Percentiles rank a stretch among this genome's conserved stretches.
These are phyloP conservation scores for Eublepharis macularius DNA, from an alignment of 2,113 vertebrate species.

Conservation along the genomic window DNA sequence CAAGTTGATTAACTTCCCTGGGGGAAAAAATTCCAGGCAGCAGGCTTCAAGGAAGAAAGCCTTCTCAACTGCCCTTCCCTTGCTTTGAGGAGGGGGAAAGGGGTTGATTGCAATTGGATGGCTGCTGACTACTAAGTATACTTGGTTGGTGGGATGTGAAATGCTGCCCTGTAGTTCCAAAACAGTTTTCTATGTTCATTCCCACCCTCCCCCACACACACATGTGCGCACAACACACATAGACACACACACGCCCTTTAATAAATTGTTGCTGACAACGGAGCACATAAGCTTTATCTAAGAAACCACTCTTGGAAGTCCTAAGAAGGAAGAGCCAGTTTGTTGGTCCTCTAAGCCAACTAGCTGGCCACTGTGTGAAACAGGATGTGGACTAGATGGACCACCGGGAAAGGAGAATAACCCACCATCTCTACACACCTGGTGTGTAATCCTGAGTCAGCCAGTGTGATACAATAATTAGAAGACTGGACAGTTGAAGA, in stretches of 20 bases:
- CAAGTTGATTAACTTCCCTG: not conserved
- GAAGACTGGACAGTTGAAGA: not conserved
- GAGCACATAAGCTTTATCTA: constrained; percentile 8
- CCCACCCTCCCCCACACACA: too few species aligned
- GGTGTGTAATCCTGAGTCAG: not conserved
- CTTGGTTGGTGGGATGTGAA: not conserved
- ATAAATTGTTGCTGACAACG: not conserved
- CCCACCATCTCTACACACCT: not conserved
- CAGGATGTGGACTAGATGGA: too few species aligned
- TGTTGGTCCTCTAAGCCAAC: too few species aligned
- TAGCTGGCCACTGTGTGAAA: too few species aligned
- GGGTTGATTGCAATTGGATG: not conserved
- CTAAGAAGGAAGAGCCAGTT: not conserved
- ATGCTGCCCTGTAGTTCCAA: not conserved
- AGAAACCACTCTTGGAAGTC: constrained; percentile 38
- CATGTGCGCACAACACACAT: too few species aligned
- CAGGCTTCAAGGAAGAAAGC: not conserved
- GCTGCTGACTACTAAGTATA: not conserved
- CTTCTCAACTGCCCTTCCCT: not conserved
- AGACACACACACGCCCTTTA: not conserved
- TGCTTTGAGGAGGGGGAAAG: not conserved
- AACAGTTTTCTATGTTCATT: not conserved
- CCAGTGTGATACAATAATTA: not conserved
- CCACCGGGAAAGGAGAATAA: not conserved
- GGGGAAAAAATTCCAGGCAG: not conserved